Base-by-base conservation (phyloP, 2,113 vertebrate genomes). In the Phalacrocorax brasilianus region DNA sequence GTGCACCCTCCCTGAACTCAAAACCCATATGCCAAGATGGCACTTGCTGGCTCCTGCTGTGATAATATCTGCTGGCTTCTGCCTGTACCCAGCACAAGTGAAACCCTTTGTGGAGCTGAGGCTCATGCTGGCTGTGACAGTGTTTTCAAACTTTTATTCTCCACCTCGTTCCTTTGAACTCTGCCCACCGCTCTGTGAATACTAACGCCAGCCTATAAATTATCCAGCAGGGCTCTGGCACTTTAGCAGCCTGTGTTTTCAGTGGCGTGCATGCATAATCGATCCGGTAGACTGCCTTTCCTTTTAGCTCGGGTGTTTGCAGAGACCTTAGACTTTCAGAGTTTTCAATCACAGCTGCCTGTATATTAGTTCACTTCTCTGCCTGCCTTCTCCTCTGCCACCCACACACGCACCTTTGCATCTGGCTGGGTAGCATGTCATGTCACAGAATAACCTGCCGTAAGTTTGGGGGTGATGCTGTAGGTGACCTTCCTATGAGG, bases 161-260 rank as follows among this genome's bases (percentile, higher is more conserved):
- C 80, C 45, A 94, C 93, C 76, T 94, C 47, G 1, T 97, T 97
- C 89, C 81, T 98, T 95, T 98, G 96, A 98, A 97, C 97, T 97
- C 88, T 97, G 96, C 74, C 96, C 89, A 89, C 38, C 3, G n/a
- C 70, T 96, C 92, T 93, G 82, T 97, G 97, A 97, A 96, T 98
- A 90, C 96, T 97, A 97, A 74, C 21, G 53, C 91, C 90, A 95
- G 96, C 77, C 94, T 89, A 97, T 98, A 97, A 98, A 97, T 98
- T 98, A 98, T 98, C 98, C 94, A 98, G 89, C 62, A 89, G 95
- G 87, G 87, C 96, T 96, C 47, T 97, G 85, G 97, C 87, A 88
- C 94, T 96, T 49, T 52, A 97, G 97, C 56, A 24, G 97, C 79
- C 95, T 93, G 84, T 95, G 94, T 73, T 73, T 97, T 97, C 93